Percentiles rank a stretch among this genome's conserved stretches.
phyloP scores from a whole-genome alignment of 2,113 vertebrate species.

The Elaphurus davidianus region DNA sequence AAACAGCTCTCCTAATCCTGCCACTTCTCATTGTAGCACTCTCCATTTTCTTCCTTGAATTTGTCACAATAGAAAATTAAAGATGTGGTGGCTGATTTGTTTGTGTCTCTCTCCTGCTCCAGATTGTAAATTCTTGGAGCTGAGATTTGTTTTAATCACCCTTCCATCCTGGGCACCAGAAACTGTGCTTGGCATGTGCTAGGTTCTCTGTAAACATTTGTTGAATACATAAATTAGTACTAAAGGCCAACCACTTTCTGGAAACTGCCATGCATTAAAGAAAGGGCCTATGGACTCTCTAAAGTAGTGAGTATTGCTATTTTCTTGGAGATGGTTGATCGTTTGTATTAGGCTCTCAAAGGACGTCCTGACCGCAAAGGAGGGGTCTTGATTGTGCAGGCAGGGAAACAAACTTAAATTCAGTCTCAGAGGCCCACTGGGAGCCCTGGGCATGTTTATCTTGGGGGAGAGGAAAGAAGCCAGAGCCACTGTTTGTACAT shows the following conservation, averaged over 20 bases:
- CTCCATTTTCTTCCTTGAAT: not conserved
- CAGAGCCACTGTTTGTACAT: no score
- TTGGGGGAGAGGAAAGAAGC: not conserved
- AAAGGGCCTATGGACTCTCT: not conserved
- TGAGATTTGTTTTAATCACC: not conserved
- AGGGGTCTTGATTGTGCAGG: not conserved
- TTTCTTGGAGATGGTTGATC: not conserved
- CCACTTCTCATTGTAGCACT: not conserved
- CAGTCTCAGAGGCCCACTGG: not conserved
- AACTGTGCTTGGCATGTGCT: not conserved
- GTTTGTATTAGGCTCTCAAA: not conserved
- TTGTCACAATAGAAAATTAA: not conserved
- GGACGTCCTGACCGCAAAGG: not conserved
- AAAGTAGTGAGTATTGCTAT: fast-evolving
- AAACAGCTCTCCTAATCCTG: not conserved
- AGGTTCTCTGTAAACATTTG: not conserved
- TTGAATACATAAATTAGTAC: not conserved
- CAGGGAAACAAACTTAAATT: not conserved
- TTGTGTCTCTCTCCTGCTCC: not conserved
- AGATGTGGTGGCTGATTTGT: not conserved
- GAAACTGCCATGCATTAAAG: not conserved
- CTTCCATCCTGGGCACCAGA: not conserved
- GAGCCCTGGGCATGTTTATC: not conserved
- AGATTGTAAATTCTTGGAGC: not conserved
- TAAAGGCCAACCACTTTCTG: not conserved